Percentiles rank a stretch among this genome's conserved stretches.
Evolutionary conservation across 2,113 vertebrate species (phyloP).

Genomic region (Entelurus aequoreus): DNA sequence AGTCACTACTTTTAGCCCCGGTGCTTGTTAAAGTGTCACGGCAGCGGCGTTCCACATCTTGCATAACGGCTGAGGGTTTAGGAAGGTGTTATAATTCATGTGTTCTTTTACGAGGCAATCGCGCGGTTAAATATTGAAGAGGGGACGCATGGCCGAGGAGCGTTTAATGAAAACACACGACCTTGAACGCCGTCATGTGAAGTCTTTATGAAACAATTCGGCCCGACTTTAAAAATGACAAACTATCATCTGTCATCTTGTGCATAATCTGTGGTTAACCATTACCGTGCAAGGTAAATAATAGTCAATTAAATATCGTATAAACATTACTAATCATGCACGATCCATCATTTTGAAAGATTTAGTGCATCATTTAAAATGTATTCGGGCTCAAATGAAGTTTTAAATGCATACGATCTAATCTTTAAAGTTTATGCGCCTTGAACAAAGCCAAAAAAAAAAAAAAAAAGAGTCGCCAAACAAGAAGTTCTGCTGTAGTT

Average conservation of each 20-base stretch:
- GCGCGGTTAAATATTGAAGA: background rate
- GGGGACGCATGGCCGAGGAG: conserved; percentile 1
- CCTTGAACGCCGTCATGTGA: conserved; percentile 1
- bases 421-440: background rate
- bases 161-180: conserved; percentile 4
- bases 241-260: background rate
- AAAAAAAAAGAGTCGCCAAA: background rate
- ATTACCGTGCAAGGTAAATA: background rate
- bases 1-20: background rate
- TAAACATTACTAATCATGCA: background rate
- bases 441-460: background rate
- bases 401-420: background rate
- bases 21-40: conserved; percentile 1
- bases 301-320: background rate
- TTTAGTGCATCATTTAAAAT: background rate
- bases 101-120: background rate
- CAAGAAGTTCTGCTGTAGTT: background rate
- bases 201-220: background rate
- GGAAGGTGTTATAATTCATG: background rate
- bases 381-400: background rate
- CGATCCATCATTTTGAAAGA: background rate
- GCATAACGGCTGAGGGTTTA: background rate
- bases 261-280: background rate
- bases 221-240: background rate
- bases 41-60: background rate